phyloP scores from a whole-genome alignment of 2,113 vertebrate species.

The Tragulus kanchil region DNA sequence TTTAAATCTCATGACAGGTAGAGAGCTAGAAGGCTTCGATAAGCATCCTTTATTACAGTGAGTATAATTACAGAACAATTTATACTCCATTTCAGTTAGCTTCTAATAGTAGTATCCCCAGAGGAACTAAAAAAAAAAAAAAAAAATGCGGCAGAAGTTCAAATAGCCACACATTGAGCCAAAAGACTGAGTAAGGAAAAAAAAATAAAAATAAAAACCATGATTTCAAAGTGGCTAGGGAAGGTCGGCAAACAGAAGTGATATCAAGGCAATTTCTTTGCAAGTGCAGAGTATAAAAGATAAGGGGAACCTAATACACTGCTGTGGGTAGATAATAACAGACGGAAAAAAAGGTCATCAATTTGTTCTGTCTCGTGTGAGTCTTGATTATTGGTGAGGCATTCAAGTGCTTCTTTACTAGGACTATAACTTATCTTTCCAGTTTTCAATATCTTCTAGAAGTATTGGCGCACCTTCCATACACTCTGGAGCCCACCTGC shows the following conservation, averaged over 20 bases:
- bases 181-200: neutral
- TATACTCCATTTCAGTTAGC: neutral
- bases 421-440: neutral
- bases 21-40: slow-evolving; percentile 26
- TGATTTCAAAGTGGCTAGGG: slow-evolving; percentile 30
- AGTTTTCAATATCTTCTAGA: neutral
- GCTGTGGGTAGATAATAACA: neutral
- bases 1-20: slow-evolving; percentile 29
- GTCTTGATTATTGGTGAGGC: neutral
- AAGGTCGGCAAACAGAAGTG: slow-evolving; percentile 14
- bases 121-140: neutral
- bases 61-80: slow-evolving; percentile 3
- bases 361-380: neutral
- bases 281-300: slow-evolving; percentile 50
- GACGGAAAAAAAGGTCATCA: neutral
- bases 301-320: neutral
- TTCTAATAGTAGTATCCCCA: slow-evolving; percentile 11
- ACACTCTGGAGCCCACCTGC: neutral
- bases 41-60: neutral
- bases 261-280: neutral
- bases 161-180: slow-evolving; percentile 39
- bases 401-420: neutral
- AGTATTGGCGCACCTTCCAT: no score
- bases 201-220: accelerated
- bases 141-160: neutral